Evolutionary conservation across 1,140 invertebrate genomes (phyloP), one percentile per base, ranked within the genome.

Genomic region (Olivierus martensii): DNA sequence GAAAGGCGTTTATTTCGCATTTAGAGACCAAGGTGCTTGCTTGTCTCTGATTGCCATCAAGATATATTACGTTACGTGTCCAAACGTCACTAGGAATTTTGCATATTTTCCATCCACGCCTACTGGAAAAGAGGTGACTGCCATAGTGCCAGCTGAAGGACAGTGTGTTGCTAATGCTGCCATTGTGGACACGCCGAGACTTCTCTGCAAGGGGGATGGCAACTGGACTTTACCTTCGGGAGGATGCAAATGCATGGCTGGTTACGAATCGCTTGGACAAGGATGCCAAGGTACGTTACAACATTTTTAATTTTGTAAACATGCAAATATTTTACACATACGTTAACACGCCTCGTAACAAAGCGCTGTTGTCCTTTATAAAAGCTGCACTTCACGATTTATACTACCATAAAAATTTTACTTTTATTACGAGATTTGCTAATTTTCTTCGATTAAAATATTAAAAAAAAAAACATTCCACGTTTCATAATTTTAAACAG

Each of bases 51-150:
- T 97, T 21, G 88, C 91, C 2, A 87, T 98, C 35, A 90, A 92
- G 71, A 84, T 96, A 1, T 96, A 91, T 70, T 96, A 95, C 66
- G 88, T 94, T 54, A 91, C 85, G n/a, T 97, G 93, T 71, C 90
- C 91, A 9, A 86, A 89, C 65, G 78, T 89, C 0, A 91, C 87
- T 10, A 80, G 85, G n/a, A 91, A 92, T 69, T 94, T 94, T 72
- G 90, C 91, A 9, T 78, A 80, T 62, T 97, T 96, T 66, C 82
- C 85, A 11, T 83, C 85, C 19, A 95, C 91, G 12, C 88, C 92
- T 11, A 95, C 91, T 0, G 92, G 90, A 0, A 75, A 82, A 54
- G 87, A 93, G 67, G 81, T 92, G 4, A 86, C 87, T 15, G 77
- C 88, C n/a, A 87, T 95, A 62, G 89, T 94, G 62, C 83, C 87